These are phyloP conservation scores for Stictonetta naevosa DNA, from an alignment of 2,113 vertebrate genomes.

Conservation along the genomic window DNA sequence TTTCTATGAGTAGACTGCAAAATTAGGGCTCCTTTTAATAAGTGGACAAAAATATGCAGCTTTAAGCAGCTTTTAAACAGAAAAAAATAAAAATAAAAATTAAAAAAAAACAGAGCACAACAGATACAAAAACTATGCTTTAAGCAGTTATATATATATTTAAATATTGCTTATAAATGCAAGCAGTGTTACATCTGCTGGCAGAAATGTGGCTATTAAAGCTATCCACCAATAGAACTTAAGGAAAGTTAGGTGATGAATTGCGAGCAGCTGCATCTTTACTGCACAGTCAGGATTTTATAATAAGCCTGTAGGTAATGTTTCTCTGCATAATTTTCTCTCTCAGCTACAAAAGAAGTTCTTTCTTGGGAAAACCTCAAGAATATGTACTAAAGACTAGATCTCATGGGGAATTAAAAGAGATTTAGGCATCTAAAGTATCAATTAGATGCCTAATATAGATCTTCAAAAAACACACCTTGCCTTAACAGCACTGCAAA, in stretches of 20 bases:
- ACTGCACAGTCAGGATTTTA: conserved; percentile 75
- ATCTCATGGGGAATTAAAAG: background rate
- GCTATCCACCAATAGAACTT: conserved; percentile 63
- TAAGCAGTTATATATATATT: background rate
- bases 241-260: conserved; percentile 74
- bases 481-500: background rate
- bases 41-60: background rate
- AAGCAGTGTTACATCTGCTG: conserved; percentile 49
- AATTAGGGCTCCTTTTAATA: background rate
- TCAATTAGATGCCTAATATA: conserved; percentile 19
- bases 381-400: background rate
- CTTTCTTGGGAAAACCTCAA: conserved; percentile 9
- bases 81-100: background rate
- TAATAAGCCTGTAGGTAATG: conserved; percentile 63
- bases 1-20: background rate
- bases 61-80: background rate
- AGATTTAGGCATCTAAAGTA: background rate
- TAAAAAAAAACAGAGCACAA: background rate
- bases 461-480: background rate
- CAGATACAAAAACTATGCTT: background rate
- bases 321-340: conserved; percentile 46
- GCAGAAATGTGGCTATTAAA: conserved; percentile 72
- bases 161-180: conserved; percentile 14
- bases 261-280: conserved; percentile 73
- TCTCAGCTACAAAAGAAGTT: background rate